Evolutionary conservation across 2,888 invertebrate genomes (phyloP).

Genomic region (Trisateles emortualis): DNA sequence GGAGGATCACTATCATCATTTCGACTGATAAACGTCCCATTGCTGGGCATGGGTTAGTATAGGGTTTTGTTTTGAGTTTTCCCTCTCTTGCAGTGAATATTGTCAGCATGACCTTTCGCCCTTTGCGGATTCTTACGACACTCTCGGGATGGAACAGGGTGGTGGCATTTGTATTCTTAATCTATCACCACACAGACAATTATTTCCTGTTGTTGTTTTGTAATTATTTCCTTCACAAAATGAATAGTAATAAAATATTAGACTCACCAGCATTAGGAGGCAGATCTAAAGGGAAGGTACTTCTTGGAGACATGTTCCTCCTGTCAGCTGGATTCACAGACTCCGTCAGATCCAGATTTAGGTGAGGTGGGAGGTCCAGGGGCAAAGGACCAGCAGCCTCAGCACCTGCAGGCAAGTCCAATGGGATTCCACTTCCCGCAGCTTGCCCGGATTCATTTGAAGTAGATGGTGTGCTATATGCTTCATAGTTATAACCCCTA

Average conservation of each 20-base stretch:
- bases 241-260: background rate
- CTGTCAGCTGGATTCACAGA: constrained; percentile 80
- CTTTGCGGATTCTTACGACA: too few species aligned
- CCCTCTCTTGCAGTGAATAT: too few species aligned
- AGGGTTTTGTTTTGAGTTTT: too few species aligned
- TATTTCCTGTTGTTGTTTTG: too few species aligned
- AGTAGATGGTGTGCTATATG: constrained; percentile 68
- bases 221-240: too few species aligned
- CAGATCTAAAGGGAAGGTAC: constrained; percentile 78
- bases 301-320: constrained; percentile 77
- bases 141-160: too few species aligned
- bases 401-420: constrained; percentile 73
- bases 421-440: constrained; percentile 64
- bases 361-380: constrained; percentile 72
- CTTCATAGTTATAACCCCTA: constrained; percentile 74
- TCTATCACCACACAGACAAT: too few species aligned
- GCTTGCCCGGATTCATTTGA: constrained; percentile 62
- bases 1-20: too few species aligned
- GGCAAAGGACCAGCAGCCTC: constrained; percentile 72
- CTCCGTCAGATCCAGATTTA: constrained; percentile 80
- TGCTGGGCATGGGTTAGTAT: too few species aligned
- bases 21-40: too few species aligned
- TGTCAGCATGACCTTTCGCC: too few species aligned
- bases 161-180: too few species aligned
- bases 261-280: constrained; percentile 78